Base-by-base conservation (phyloP, 2,888 invertebrate species). In the Neoitamus cyanurus region DNA sequence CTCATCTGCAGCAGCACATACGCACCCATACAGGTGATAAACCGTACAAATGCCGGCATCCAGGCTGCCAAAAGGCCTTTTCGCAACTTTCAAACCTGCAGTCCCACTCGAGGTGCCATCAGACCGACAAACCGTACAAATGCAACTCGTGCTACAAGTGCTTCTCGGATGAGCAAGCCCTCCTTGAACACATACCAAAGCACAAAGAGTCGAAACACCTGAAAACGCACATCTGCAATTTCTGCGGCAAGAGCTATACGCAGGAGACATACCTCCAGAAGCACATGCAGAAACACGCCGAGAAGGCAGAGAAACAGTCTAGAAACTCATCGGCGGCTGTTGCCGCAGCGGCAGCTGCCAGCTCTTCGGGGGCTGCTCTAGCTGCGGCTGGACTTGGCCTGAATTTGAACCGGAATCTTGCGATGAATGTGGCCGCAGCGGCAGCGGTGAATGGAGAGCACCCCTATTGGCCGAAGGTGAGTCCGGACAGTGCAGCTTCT, bases 61-160 rank as follows among this genome's bases (percentile, higher is more conserved):
- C 97, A 30, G 98, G 97, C 88, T 99, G 98, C 93, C 98, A 98
- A 91, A 99, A 99, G 93, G 99, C 99, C 87, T 99, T 99, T 93
- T 98, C 98, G 85, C 99, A 99, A 92, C 94, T 99, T 89, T 98
- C 98, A 90, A 99, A 99, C 93, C 95, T 99, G 88, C 99, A 99
- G 93, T 97, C 97, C 90, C 99, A 99, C 93, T 99, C 99, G 89
- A 95, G 99, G 87, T 99, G 99, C 93, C 99, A 99, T 93, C 99
- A 99, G 91, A 98, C 99, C 87, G 99, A 99, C 93, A 99, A 99
- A 91, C 99, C 99, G 42, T 99, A 97, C 94, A 99, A 99, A 93
- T 99, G 99, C 93, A 99, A 99, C 94, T 98, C 98, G 88, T 99
- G 99, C 93, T 99, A 99, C 94, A 99, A 99, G 93, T 99, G 99